These are phyloP conservation scores for Drosophila buzzatii DNA, from an alignment of 2,888 invertebrate species.

Conservation along the genomic window DNA sequence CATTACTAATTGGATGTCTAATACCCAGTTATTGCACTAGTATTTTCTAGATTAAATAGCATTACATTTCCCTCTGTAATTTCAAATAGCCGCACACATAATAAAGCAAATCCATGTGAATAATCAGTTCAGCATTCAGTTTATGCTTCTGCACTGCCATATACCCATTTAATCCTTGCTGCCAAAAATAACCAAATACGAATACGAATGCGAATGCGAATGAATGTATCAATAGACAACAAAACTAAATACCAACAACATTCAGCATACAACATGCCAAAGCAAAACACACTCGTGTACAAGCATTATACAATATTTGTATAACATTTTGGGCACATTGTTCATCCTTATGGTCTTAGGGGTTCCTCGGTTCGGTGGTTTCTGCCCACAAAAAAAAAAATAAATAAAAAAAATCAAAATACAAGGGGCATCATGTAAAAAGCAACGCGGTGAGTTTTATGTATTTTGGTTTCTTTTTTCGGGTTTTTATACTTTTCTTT, in stretches of 20 bases:
- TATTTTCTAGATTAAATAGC: neutral
- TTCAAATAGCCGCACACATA: neutral
- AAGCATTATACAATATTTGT: conserved; percentile 63
- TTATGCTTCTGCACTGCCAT: conserved; percentile 14
- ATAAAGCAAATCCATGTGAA: conserved; percentile 3
- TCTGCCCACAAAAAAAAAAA: conserved; percentile 20
- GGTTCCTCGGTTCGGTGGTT: conserved; percentile 38
- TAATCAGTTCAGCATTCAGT: neutral
- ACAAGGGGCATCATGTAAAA: conserved; percentile 29
- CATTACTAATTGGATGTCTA: neutral
- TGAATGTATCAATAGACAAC: conserved; percentile 32
- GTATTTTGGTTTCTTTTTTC: conserved; percentile 39
- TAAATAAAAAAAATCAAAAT: neutral
- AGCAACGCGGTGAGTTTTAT: conserved; percentile 38
- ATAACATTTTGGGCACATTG: conserved; percentile 66
- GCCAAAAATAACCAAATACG: conserved; percentile 12
- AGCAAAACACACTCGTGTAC: conserved; percentile 36
- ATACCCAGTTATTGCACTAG: neutral
- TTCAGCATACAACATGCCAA: conserved; percentile 3
- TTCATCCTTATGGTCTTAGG: conserved; percentile 46
- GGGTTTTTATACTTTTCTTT: conserved; percentile 10
- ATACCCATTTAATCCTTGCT: conserved; percentile 24
- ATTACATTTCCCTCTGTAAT: neutral
- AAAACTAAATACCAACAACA: conserved; percentile 41
- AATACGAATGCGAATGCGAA: conserved; percentile 14